Evolutionary conservation across 2,888 invertebrate species (phyloP).

Genomic region (Vesta saturnalis): DNA sequence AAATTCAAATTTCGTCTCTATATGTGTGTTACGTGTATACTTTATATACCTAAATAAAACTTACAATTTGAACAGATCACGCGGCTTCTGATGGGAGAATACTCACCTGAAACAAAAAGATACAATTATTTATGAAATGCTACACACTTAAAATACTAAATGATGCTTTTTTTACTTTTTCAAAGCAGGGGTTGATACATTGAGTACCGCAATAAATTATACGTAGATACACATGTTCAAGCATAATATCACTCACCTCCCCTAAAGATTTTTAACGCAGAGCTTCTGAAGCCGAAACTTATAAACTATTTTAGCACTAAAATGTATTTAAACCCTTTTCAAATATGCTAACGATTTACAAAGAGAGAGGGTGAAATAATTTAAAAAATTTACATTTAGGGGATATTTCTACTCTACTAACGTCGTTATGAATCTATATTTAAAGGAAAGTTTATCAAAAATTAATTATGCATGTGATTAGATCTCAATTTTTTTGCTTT

Average conservation of each 20-base stretch:
- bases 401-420: too few species aligned
- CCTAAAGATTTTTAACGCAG: neutral
- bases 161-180: neutral
- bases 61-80: neutral
- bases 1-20: too few species aligned
- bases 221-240: neutral
- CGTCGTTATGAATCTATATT: too few species aligned
- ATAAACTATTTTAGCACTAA: neutral
- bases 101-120: constrained; percentile 21
- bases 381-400: neutral
- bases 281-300: neutral
- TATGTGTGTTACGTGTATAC: too few species aligned
- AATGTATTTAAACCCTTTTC: too few species aligned
- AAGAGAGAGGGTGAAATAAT: neutral
- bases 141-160: too few species aligned
- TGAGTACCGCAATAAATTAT: neutral
- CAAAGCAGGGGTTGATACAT: neutral
- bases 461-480: too few species aligned
- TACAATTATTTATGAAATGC: neutral
- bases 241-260: neutral
- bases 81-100: neutral
- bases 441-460: too few species aligned
- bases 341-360: neutral
- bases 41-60: too few species aligned
- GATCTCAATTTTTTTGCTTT: too few species aligned